phyloP scores from a whole-genome alignment of 1,140 invertebrate genomes.

The Sinella curviseta region DNA sequence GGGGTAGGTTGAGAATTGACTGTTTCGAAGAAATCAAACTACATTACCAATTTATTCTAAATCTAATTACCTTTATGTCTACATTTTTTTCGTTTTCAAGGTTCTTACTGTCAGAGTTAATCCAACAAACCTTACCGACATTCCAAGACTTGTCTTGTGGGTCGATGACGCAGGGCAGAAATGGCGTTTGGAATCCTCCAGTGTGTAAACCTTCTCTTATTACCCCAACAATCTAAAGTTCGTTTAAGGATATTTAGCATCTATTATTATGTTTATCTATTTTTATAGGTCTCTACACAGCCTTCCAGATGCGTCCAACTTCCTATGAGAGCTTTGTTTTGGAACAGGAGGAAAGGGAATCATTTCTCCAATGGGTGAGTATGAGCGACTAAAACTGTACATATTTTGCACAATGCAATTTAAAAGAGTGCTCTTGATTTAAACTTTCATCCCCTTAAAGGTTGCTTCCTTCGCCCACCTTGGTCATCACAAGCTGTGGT shows the following conservation, averaged over 20 bases:
- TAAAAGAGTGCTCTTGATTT: no score
- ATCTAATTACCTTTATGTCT: neutral
- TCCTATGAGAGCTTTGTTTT: constrained; percentile 29
- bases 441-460: no score
- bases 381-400: no score
- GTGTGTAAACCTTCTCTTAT: neutral
- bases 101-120: neutral
- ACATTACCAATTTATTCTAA: neutral
- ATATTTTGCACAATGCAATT: no score
- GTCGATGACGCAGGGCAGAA: constrained; percentile 21
- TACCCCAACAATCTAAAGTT: no score
- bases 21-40: no score
- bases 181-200: constrained; percentile 30
- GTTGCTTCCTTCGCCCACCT: neutral
- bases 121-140: neutral
- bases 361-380: no score
- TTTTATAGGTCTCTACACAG: constrained; percentile 22
- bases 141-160: neutral
- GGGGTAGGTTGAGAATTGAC: neutral
- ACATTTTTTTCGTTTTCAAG: neutral
- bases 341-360: no score
- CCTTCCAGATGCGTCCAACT: constrained; percentile 24
- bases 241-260: neutral
- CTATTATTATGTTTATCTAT: neutral
- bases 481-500: constrained; percentile 3